Evolutionary conservation across 1,140 invertebrate species (phyloP).

Genomic region (Mylabris phalerata): DNA sequence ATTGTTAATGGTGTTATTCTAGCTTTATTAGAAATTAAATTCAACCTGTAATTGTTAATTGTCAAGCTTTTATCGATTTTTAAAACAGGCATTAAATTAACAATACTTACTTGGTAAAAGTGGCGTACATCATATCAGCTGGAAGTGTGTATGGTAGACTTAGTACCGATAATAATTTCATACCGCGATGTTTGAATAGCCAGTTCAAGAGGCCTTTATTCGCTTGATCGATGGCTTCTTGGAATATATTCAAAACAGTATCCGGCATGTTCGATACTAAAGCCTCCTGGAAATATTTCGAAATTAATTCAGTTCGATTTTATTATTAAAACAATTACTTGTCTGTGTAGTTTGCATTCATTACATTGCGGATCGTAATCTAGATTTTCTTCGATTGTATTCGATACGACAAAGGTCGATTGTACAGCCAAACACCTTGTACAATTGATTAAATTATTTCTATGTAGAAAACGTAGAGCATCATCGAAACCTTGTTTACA

Average conservation of each 20-base stretch:
- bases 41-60: conserved; percentile 20
- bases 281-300: conserved; percentile 59
- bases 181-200: conserved; percentile 74
- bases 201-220: conserved; percentile 87
- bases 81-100: background rate
- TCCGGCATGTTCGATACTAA: conserved; percentile 79
- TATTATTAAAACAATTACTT: conserved; percentile 47
- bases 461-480: conserved; percentile 84
- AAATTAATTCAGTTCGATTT: background rate
- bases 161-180: conserved; percentile 71
- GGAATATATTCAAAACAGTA: conserved; percentile 76
- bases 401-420: conserved; percentile 71
- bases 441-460: conserved; percentile 84
- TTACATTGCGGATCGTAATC: conserved; percentile 76
- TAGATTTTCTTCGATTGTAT: conserved; percentile 56
- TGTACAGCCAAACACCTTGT: conserved; percentile 76
- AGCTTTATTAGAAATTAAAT: conserved; percentile 13
- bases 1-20: conserved; percentile 18
- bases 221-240: conserved; percentile 84
- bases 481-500: conserved; percentile 98
- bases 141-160: conserved; percentile 79
- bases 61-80: conserved; percentile 1
- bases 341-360: conserved; percentile 77
- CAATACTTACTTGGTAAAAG: conserved; percentile 69
- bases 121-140: conserved; percentile 76